A percentile compares a stretch with the other conserved stretches of the same genome.
phyloP scores from a whole-genome alignment of 1,140 invertebrate species.

The Phymastichus coffea region DNA sequence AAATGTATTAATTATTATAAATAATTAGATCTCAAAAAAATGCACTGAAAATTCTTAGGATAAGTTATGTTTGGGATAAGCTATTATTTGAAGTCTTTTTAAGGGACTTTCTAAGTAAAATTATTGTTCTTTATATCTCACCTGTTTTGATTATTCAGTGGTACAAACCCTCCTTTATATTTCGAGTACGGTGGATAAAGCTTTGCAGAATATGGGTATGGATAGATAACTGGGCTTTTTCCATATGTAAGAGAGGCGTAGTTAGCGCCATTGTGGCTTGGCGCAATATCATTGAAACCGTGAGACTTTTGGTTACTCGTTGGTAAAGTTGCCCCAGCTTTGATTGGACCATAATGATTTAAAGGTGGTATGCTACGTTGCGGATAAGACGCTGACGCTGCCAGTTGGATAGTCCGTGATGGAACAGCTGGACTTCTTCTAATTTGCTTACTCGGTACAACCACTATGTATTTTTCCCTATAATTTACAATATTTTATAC shows the following conservation, averaged over 20 bases:
- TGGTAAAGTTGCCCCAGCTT: slow-evolving; percentile 24
- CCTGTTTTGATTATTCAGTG: slow-evolving; percentile 29
- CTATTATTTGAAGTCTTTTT: too few relatives aligned
- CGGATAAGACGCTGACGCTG: slow-evolving; percentile 21
- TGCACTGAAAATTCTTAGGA: too few relatives aligned
- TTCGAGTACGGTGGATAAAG: slow-evolving; percentile 46
- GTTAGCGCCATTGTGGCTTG: slow-evolving; percentile 39
- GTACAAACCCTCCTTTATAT: slow-evolving; percentile 34
- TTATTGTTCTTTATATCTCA: slow-evolving; percentile 5
- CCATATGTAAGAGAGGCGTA: slow-evolving; percentile 42
- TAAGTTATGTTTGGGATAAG: too few relatives aligned
- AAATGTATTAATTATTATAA: too few relatives aligned
- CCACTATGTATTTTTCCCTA: slow-evolving; percentile 41
- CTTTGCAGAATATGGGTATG: slow-evolving; percentile 43
- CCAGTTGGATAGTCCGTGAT: slow-evolving; percentile 24
- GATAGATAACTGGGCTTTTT: slow-evolving; percentile 38
- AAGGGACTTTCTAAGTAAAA: not conserved
- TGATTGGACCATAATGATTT: slow-evolving; percentile 4
- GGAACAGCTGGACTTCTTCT: slow-evolving; percentile 34
- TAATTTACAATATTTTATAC: too few relatives aligned
- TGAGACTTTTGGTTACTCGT: slow-evolving; percentile 32
- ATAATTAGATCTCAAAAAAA: too few relatives aligned
- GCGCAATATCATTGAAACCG: slow-evolving; percentile 44
- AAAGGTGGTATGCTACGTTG: slow-evolving; percentile 28
- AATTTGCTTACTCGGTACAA: slow-evolving; percentile 37